Base-by-base conservation (phyloP, 1,140 invertebrate species). In the Leptoteleia sp. region DNA sequence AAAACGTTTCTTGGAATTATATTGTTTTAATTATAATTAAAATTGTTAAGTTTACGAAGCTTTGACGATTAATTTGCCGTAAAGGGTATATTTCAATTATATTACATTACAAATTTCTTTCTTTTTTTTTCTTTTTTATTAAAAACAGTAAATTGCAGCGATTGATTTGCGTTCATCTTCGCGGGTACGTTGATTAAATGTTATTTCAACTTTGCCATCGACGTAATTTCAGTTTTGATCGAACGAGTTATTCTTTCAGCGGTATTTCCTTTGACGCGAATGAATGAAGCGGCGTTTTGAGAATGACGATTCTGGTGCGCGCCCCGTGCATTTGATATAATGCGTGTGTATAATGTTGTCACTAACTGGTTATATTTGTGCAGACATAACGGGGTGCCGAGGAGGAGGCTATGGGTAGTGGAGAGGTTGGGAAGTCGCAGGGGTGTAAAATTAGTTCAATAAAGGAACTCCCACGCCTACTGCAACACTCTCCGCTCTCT, bases 361-460 rank as follows among this genome's bases (percentile, higher is more conserved):
- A 54, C 54, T 84, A 85, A 83, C 81, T 84, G 83, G 82, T 84
- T 83, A 82, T 83, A 85, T 86, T 85, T 86, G 85, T 83, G 77
- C 83, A 83, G 75, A 81, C 61, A 54, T 71, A 71, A 71, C 38
- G 71, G 77, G 43, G 64, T 55, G 80, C 52, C 71, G n/a, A n/a
- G n/a, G 52, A 65, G 40, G 52, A 68, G 42, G 54, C 43, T 62
- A 43, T 35, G 42, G 40, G 68, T 33, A n/a, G 48, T 11, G n/a
- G 19, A 54, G 65, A 33, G 59, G 67, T 38, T 71, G 82, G 75
- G 61, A 83, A 82, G 76, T 82, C 83, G 81, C 50, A 72, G 76
- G 67, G 73, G 77, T 78, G 77, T 82, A 80, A 86, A 85, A 86
- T 86, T 86, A 85, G 85, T 86, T 84, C 83, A 86, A 86, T 86